Percentiles rank a stretch among this genome's conserved stretches.
Evolutionary conservation across 2,888 invertebrate genomes (phyloP).

Genomic region (Plagiodera versicolora): DNA sequence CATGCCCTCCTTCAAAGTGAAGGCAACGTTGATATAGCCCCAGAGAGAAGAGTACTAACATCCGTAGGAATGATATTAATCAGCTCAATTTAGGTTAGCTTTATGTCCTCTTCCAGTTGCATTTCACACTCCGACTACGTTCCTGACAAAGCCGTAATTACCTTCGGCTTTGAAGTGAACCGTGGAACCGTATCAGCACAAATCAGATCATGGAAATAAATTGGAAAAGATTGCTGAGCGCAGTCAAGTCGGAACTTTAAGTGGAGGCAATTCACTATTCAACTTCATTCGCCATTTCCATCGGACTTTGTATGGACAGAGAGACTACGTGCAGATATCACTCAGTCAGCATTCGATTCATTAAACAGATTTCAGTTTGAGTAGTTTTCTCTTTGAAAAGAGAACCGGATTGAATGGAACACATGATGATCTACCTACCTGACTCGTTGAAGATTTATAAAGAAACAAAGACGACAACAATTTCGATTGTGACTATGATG

Average conservation of each 20-base stretch:
- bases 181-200: conserved; percentile 39
- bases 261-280: background rate
- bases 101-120: conserved; percentile 41
- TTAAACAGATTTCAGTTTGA: background rate
- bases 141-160: conserved; percentile 45
- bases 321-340: background rate
- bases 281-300: background rate
- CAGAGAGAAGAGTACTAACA: background rate
- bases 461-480: too few relatives aligned
- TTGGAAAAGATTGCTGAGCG: conserved; percentile 27
- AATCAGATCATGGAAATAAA: conserved; percentile 47
- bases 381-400: too few relatives aligned
- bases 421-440: too few relatives aligned
- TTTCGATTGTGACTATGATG: too few relatives aligned
- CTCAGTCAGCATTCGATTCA: background rate
- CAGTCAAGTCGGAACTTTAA: conserved; percentile 1
- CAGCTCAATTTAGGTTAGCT: conserved; percentile 43
- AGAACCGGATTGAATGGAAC: too few relatives aligned
- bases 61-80: conserved; percentile 38
- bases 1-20: too few relatives aligned
- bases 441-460: too few relatives aligned
- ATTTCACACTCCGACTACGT: conserved; percentile 45
- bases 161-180: conserved; percentile 43
- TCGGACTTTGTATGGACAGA: background rate
- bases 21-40: too few relatives aligned